These are phyloP conservation scores for Aphelinus atriplicis DNA, from an alignment of 1,140 invertebrate species.

Conservation along the genomic window DNA sequence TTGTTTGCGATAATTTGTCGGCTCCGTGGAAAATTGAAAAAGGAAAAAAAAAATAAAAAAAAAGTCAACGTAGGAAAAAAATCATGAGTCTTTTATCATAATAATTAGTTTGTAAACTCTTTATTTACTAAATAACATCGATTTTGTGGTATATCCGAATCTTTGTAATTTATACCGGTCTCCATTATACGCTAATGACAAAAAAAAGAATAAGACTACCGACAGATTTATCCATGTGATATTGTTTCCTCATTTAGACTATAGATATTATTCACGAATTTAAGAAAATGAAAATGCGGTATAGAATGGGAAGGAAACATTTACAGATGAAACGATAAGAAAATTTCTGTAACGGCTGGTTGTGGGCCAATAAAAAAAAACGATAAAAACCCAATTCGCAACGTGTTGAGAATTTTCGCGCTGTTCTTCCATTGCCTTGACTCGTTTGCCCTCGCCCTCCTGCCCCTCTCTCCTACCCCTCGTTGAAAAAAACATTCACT, in stretches of 20 bases:
- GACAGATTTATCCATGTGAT: slow-evolving; percentile 43
- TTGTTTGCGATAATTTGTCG: slow-evolving; percentile 29
- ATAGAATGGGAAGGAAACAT: slow-evolving; percentile 39
- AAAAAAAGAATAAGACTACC: slow-evolving; percentile 34
- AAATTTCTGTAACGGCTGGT: slow-evolving; percentile 59
- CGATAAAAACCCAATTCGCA: slow-evolving; percentile 24
- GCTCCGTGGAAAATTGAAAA: slow-evolving; percentile 9
- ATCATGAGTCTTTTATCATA: not conserved
- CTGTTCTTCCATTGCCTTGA: no score
- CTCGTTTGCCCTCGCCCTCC: no score
- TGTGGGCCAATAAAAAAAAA: slow-evolving; percentile 56
- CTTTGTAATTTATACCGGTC: slow-evolving; percentile 34
- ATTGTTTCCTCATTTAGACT: slow-evolving; percentile 47
- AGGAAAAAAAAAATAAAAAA: slow-evolving; percentile 33
- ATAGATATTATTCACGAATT: slow-evolving; percentile 43
- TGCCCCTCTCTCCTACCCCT: not conserved
- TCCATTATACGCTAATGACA: slow-evolving; percentile 31
- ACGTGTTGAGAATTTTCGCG: not conserved
- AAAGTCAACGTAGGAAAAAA: slow-evolving; percentile 17
- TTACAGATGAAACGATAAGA: slow-evolving; percentile 41
- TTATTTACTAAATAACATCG: slow-evolving; percentile 33
- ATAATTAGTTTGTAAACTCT: no score
- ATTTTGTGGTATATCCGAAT: slow-evolving; percentile 29
- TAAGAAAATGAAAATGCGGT: slow-evolving; percentile 36
- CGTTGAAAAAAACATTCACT: slow-evolving; percentile 16